Percentiles rank a stretch among this genome's conserved stretches.
These are phyloP conservation scores for Hydrolagus affinis DNA, from an alignment of 2,113 vertebrate genomes.

Conservation along the genomic window DNA sequence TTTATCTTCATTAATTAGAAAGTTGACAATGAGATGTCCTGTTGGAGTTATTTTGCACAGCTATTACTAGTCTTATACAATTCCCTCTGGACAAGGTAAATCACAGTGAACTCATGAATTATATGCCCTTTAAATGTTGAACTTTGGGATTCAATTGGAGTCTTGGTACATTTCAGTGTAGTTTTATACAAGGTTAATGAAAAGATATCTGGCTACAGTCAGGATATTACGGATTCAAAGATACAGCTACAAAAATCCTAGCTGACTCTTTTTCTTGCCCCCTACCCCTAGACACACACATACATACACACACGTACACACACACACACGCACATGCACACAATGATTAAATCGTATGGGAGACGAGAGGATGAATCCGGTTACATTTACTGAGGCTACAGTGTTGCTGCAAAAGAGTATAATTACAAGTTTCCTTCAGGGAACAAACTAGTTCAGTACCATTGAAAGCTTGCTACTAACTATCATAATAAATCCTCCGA, in stretches of 20 bases:
- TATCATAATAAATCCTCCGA: background rate
- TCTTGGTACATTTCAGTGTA: background rate
- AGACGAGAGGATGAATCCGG: background rate
- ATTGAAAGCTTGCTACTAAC: background rate
- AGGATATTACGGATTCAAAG: background rate
- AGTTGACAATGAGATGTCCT: background rate
- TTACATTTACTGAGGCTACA: background rate
- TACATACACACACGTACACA: too few relatives aligned
- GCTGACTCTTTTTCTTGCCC: background rate
- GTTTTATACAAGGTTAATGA: background rate
- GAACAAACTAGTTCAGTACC: background rate
- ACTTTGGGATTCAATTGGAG: background rate
- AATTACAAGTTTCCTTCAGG: background rate
- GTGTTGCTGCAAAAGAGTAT: background rate
- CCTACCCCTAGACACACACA: too few relatives aligned
- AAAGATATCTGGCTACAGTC: background rate
- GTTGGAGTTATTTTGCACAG: background rate
- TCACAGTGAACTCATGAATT: background rate
- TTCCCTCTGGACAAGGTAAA: background rate
- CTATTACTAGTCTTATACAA: background rate
- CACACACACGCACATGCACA: too few relatives aligned
- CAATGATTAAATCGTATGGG: background rate
- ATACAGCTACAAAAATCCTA: background rate
- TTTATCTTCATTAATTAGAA: background rate
- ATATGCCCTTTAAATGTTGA: background rate